These are phyloP conservation scores for Pardosa pseudoannulata DNA, from an alignment of 2,888 invertebrate genomes.

Conservation along the genomic window DNA sequence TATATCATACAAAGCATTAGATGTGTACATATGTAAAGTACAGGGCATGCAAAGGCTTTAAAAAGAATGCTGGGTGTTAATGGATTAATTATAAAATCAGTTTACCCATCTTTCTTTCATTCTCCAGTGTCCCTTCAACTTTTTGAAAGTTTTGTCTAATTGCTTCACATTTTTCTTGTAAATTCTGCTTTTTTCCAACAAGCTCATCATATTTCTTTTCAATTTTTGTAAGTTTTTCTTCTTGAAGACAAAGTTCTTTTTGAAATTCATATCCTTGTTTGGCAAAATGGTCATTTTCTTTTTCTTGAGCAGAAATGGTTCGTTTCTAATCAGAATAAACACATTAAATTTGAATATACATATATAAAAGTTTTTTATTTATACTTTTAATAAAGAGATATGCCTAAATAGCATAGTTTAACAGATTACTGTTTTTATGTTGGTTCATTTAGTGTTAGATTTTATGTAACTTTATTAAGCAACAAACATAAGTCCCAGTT, in stretches of 20 bases:
- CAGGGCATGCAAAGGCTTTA: too few species aligned
- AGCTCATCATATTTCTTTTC: constrained; percentile 19
- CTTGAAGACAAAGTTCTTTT: constrained; percentile 37
- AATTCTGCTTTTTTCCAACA: constrained; percentile 12
- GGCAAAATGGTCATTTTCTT: constrained; percentile 53
- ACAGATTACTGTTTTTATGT: too few species aligned
- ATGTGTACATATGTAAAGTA: too few species aligned
- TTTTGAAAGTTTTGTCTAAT: constrained; percentile 25
- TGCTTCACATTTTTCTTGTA: background rate
- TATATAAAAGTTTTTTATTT: too few species aligned
- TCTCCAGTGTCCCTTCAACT: constrained; percentile 11
- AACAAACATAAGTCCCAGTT: too few species aligned
- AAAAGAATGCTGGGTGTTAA: too few species aligned
- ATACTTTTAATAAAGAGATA: too few species aligned
- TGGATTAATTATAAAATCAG: too few species aligned
- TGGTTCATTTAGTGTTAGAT: too few species aligned
- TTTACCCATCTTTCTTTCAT: constrained; percentile 37
- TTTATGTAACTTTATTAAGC: too few species aligned
- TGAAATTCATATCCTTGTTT: constrained; percentile 56
- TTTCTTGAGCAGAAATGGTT: constrained; percentile 36
- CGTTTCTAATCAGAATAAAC: constrained; percentile 34
- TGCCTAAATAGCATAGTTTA: too few species aligned
- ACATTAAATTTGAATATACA: background rate
- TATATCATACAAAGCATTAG: too few species aligned
- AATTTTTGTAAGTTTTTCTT: constrained; percentile 42